Evolutionary conservation across 2,113 vertebrate species (phyloP).

Genomic region (Corvus hawaiiensis): DNA sequence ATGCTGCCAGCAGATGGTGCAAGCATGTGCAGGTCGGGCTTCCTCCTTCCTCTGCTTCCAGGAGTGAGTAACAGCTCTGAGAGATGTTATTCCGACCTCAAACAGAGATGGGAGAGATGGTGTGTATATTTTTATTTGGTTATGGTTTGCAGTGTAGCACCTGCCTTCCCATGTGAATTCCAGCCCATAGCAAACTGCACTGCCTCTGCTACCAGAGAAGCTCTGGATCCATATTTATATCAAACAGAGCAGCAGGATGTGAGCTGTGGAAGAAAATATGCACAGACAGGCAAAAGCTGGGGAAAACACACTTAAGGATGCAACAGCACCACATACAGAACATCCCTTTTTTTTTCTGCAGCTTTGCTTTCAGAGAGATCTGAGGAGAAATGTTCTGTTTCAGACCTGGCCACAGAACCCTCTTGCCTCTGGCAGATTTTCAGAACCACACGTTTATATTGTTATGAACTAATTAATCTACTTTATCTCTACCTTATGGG

Average conservation of each 20-base stretch:
- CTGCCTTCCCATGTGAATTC: background rate
- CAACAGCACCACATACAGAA: background rate
- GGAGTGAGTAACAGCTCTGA: background rate
- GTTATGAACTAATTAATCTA: background rate
- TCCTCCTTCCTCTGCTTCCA: background rate
- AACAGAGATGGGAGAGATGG: background rate
- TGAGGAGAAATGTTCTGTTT: background rate
- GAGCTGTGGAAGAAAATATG: background rate
- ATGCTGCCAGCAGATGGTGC: constrained; percentile 41
- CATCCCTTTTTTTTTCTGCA: background rate
- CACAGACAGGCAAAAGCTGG: background rate
- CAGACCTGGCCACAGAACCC: background rate
- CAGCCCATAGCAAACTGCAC: background rate
- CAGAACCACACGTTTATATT: background rate
- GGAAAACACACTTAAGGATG: background rate
- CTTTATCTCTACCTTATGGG: background rate
- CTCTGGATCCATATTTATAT: background rate
- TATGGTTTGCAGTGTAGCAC: background rate
- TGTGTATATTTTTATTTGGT: background rate
- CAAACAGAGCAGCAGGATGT: background rate
- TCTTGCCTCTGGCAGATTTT: background rate
- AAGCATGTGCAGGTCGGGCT: background rate
- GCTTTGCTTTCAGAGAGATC: background rate
- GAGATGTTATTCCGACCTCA: background rate
- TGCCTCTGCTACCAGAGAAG: background rate